phyloP scores from a whole-genome alignment of 2,113 vertebrate genomes.

The Siniperca knerii region DNA sequence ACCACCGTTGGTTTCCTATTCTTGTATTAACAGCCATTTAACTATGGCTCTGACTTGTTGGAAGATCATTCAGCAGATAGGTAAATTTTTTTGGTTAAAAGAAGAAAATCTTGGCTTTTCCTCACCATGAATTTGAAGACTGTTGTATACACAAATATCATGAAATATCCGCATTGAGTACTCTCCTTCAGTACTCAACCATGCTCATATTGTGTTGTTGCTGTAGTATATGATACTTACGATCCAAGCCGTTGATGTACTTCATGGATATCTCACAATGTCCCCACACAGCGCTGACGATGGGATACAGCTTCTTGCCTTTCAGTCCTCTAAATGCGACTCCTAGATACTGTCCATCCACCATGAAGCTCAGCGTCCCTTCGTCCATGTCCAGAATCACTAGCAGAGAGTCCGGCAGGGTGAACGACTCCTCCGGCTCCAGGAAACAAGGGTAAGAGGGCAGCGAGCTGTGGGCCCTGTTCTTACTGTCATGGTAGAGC shows the following conservation, averaged over 20 bases:
- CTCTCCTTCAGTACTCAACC: not conserved
- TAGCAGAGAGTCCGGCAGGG: conserved; percentile 93
- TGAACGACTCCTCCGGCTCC: conserved; percentile 94
- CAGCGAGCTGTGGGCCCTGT: conserved; percentile 88
- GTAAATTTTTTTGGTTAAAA: not conserved
- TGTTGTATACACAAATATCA: not conserved
- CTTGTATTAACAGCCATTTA: not conserved
- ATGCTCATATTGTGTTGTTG: not conserved
- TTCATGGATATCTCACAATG: conserved; percentile 99
- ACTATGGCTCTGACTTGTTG: not conserved
- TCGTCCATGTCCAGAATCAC: conserved; percentile 99
- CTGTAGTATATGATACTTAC: conserved; percentile 84
- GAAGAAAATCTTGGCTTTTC: not conserved
- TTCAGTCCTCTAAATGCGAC: conserved; percentile 97
- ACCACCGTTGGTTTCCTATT: not conserved
- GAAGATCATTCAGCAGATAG: not conserved
- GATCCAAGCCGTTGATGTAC: conserved; percentile 98
- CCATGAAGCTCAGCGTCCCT: conserved; percentile 96
- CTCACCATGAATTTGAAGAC: not conserved
- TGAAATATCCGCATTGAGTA: not conserved
- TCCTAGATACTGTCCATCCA: conserved; percentile 96
- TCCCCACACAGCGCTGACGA: conserved; percentile 98
- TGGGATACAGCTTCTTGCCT: conserved; percentile 96
- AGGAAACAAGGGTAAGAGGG: conserved; percentile 93
- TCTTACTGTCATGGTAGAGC: conserved; percentile 96